Conservation (phyloP, 2,888 invertebrate genomes). For the Cerastoderma edule region DNA sequence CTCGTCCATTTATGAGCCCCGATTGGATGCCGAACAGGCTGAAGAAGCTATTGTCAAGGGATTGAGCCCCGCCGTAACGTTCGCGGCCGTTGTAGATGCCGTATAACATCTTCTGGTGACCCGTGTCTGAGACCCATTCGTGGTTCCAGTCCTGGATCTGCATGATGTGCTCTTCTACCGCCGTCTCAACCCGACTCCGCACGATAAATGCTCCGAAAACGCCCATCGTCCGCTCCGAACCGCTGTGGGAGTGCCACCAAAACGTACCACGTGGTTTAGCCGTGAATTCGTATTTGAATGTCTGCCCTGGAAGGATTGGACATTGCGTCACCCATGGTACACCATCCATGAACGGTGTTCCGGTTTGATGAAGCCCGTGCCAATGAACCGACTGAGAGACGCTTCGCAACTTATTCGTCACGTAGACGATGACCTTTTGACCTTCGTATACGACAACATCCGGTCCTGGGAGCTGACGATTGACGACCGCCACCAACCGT, state of each 20-base stretch:
- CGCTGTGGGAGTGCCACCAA: constrained; percentile 74
- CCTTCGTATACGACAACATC: constrained; percentile 75
- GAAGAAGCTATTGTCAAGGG: too few species aligned
- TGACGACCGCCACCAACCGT: constrained; percentile 68
- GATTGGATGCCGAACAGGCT: too few species aligned
- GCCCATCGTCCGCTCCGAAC: constrained; percentile 74
- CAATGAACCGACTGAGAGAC: constrained; percentile 75
- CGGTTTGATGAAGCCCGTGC: constrained; percentile 77
- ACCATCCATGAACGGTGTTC: constrained; percentile 77
- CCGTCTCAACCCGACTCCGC: constrained; percentile 45
- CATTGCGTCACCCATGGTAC: constrained; percentile 77
- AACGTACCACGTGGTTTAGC: constrained; percentile 71
- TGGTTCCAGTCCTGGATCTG: constrained; percentile 74
- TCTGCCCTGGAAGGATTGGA: constrained; percentile 74
- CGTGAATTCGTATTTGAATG: constrained; percentile 76
- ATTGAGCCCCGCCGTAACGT: too few species aligned
- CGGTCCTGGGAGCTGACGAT: constrained; percentile 76
- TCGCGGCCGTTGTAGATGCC: too few species aligned
- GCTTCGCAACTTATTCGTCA: constrained; percentile 69
- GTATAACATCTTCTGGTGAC: constrained; percentile 62
- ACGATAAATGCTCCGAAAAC: constrained; percentile 76
- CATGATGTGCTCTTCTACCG: constrained; percentile 60
- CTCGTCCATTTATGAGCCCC: too few species aligned
- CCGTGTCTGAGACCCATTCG: constrained; percentile 63
- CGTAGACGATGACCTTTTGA: constrained; percentile 71